Base-by-base conservation (phyloP, 2,797 vertebrate species). In the Arnoldichthys spilopterus region DNA sequence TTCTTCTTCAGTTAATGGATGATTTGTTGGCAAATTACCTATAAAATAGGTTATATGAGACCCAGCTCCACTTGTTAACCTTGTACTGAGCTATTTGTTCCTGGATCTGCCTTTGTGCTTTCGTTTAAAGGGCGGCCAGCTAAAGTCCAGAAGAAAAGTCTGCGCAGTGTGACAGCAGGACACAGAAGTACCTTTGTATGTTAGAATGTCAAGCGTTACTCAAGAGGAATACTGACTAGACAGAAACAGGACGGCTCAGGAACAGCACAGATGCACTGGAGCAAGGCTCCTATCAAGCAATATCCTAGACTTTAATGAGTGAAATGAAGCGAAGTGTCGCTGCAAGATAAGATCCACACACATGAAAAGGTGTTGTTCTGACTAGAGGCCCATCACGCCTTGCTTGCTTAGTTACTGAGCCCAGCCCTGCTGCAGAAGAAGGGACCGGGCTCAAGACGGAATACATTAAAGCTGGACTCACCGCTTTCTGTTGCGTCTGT, bases 401-500 rank as follows among this genome's bases (percentile, higher is more conserved):
- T 40, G 37, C 16, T 51, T 70, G 16, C 6, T 70, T 70, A 70
- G 3, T 11, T 37, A 24, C 37, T 24, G 7, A 32, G 34, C 49
- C 20, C 37, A 40, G 34, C 15, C 6, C 30, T 34, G 24, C 51
- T 64, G 9, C 1, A 74, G 24, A 22, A 40, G n/a, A 47, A 47
- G 43, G 43, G 1, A 47, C 3, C 1, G 37, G 37, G 8, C 37
- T 45, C 4, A 58, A 20, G 26, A 62, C 11, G 59, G 32, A 71
- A 3, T 4, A 16, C 59, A 59, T 9, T 30, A 68, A n/a, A 66
- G 24, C 6, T 53, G 70, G 37, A 95, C 98, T 98, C 86, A 99
- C 98, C 85, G 98, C 98, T 92, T 91, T 96, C 91, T 97, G 95
- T 85, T 96, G 90, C 2, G 97, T 96, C 81, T 93, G 96, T 72